Evolutionary conservation across 2,113 vertebrate species (phyloP).

Genomic region (Onychostruthus taczanowskii): DNA sequence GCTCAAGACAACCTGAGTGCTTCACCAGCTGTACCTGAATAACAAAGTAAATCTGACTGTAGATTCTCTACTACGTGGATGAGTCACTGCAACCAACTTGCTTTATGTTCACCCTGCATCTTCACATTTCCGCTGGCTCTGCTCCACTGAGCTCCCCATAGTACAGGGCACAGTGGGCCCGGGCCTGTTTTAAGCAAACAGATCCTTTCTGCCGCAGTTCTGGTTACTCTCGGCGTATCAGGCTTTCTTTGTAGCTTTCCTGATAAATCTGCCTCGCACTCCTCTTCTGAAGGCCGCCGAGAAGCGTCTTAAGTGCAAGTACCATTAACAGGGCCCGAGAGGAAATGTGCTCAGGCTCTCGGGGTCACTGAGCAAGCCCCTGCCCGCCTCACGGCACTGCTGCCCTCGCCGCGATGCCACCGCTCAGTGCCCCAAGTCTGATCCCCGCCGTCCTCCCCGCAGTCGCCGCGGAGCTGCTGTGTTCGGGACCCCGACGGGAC

Average conservation of each 20-base stretch:
- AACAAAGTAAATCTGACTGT: neutral
- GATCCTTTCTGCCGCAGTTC: neutral
- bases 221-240: accelerated
- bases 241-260: neutral
- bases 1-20: neutral
- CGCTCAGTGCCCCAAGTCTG: accelerated
- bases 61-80: neutral
- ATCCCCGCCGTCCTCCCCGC: too few relatives aligned
- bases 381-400: accelerated
- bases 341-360: neutral
- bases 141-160: neutral
- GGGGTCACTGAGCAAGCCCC: neutral
- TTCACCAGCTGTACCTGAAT: neutral
- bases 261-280: accelerated
- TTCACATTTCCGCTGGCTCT: neutral
- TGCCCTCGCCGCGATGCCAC: neutral
- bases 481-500: too few relatives aligned
- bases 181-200: neutral
- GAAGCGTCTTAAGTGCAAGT: neutral
- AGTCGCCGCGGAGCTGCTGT: neutral
- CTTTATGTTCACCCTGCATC: accelerated
- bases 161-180: accelerated
- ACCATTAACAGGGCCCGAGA: accelerated
- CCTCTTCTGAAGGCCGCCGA: neutral
- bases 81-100: neutral